A percentile compares a stretch with the other conserved stretches of the same genome.
Evolutionary conservation across 2,797 vertebrate species (phyloP).

Genomic region (Atherinosoma microstoma): DNA sequence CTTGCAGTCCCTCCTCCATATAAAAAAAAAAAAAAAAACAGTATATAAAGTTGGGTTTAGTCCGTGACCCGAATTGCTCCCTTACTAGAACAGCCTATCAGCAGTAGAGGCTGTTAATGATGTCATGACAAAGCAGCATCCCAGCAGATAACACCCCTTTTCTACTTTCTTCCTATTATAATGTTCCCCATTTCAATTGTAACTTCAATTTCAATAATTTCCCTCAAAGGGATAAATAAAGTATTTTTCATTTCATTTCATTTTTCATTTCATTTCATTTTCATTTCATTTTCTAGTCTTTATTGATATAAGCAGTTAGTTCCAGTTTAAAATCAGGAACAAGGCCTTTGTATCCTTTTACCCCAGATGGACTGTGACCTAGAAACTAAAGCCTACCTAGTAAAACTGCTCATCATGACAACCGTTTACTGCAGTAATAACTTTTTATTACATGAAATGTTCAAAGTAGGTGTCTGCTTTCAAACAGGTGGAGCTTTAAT

Average conservation of each 20-base stretch:
- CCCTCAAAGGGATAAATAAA: too few species aligned
- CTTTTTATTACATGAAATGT: background rate
- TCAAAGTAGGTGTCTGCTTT: background rate
- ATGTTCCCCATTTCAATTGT: too few species aligned
- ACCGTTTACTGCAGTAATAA: background rate
- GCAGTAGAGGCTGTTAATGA: background rate
- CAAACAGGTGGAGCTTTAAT: background rate
- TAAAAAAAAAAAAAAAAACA: background rate
- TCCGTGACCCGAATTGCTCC: background rate
- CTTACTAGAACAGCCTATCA: background rate
- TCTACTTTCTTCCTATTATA: background rate
- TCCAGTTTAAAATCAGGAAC: rapidly evolving
- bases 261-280: too few species aligned
- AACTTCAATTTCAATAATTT: too few species aligned
- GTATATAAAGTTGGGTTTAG: background rate
- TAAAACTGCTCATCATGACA: background rate
- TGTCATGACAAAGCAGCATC: background rate
- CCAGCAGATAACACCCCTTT: background rate
- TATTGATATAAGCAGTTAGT: background rate
- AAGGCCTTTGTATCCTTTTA: background rate
- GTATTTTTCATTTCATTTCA: too few species aligned
- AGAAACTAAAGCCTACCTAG: rapidly evolving
- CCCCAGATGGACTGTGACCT: background rate
- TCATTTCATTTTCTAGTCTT: background rate
- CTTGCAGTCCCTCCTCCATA: background rate